phyloP scores from a whole-genome alignment of 2,113 vertebrate genomes.

The Corythoichthys haematopterus region DNA sequence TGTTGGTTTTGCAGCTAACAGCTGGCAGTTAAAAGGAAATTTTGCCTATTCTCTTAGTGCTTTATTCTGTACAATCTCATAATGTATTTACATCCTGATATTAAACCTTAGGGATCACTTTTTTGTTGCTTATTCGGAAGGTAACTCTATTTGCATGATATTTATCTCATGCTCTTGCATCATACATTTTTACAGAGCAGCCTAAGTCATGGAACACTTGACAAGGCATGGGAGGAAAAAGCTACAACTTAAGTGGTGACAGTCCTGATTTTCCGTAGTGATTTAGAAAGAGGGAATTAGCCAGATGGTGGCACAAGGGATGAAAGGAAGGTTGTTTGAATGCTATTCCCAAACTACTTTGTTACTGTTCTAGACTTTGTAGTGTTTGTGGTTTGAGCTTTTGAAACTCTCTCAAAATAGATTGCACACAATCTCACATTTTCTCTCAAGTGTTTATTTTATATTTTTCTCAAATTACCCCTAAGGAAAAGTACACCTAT shows the following conservation, averaged over 20 bases:
- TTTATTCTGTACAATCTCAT: too few species aligned
- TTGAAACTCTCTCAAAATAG: background rate
- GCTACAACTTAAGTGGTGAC: background rate
- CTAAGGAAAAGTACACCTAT: constrained; percentile 12
- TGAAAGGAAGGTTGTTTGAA: background rate
- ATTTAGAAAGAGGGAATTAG: background rate
- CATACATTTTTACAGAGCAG: background rate
- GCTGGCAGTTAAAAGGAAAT: background rate
- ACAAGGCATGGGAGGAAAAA: constrained; percentile 2
- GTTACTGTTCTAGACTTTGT: background rate
- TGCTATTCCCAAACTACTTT: background rate
- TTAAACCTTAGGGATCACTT: background rate
- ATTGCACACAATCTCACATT: background rate
- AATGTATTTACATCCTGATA: background rate
- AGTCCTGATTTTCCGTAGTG: background rate
- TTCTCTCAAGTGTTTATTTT: constrained; percentile 1
- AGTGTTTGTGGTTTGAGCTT: background rate
- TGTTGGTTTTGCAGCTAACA: background rate
- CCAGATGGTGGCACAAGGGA: background rate
- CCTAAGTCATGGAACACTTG: background rate
- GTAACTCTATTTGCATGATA: background rate
- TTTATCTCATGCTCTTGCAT: background rate
- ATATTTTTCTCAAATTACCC: background rate
- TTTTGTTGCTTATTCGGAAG: background rate
- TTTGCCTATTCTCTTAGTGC: background rate